Evolutionary conservation across 2,797 vertebrate genomes (phyloP).

Genomic region (Pygocentrus nattereri): DNA sequence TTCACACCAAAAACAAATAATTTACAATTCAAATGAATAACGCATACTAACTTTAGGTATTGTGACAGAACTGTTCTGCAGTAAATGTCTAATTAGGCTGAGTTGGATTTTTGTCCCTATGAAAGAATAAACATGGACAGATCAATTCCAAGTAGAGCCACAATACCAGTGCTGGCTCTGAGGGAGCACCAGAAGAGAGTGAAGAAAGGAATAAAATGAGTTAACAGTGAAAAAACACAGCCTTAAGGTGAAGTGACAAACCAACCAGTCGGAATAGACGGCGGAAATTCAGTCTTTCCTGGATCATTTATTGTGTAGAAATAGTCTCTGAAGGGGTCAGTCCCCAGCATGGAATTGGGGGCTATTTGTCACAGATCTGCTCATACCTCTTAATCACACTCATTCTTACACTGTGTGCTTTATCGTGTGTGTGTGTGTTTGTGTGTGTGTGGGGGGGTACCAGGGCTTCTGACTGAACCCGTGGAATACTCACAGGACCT

Average conservation of each 20-base stretch:
- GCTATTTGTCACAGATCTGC: slow-evolving; percentile 15
- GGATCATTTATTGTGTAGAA: not conserved
- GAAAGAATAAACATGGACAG: not conserved
- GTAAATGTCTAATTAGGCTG: no score
- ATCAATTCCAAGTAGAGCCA: not conserved
- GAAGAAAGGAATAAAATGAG: not conserved
- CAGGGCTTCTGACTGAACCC: not conserved
- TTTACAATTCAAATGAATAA: not conserved
- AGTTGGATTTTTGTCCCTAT: not conserved
- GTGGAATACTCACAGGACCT: slow-evolving; percentile 79
- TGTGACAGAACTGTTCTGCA: no score
- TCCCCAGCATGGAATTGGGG: not conserved
- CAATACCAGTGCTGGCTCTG: not conserved
- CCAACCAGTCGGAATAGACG: not conserved
- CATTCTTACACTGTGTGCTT: not conserved
- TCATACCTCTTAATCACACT: not conserved
- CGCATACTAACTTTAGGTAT: not conserved
- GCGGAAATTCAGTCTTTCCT: not conserved
- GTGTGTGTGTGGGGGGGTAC: slow-evolving; percentile 7
- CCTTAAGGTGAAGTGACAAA: not conserved
- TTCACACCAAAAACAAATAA: not conserved
- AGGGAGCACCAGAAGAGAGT: not conserved
- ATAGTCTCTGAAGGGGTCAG: not conserved
- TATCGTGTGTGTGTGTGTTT: not conserved
- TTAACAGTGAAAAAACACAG: not conserved